Evolutionary conservation across 2,888 invertebrate genomes (phyloP), one percentile per base, ranked within the genome.

Genomic region (Hypercompe scribonia): DNA sequence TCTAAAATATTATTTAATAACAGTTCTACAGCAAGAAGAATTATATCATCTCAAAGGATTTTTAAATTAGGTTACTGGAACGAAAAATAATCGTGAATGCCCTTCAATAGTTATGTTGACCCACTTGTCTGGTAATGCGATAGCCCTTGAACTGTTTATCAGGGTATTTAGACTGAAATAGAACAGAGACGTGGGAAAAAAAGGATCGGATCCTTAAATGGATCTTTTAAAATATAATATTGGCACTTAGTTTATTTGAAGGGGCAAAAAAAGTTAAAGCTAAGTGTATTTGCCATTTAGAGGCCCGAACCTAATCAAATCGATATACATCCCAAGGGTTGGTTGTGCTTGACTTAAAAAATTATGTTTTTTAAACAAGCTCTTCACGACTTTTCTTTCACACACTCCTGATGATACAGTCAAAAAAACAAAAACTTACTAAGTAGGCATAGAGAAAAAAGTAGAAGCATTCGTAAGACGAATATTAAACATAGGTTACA

Each of bases 101-200:
- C 88, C 88, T 88, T 87, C 87, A 84, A 88, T 67, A 88, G 90
- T 90, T 89, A 89, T 90, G 90, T 90, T 93, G 90, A 92, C 93
- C 92, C 89, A 92, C 88, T 92, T 91, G 90, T 88, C 86, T 87
- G 87, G 86, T 87, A 87, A 87, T 81, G 78, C 83, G 94, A 94
- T 94, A 94, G 90, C 92, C 93, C 90, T 90, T 93, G 93, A 94
- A 91, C 94, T 87, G 84, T 82, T 91, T 92, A 91, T 92, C 92
- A 79, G 70, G 69, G 74, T 81, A 84, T 80, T 88, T 87, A 80
- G 79, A 81, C 83, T 72, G 79, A 86, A 85, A 86, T 87, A 87
- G 81, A 84, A 79, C 80, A 67, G 78, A 76, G 77, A 75, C 81
- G 74, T 71, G 82, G 84, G 82, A 86, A 87, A 84, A 84, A 81